Conservation (phyloP, 2,888 invertebrate genomes). For the Drosophila mettleri region DNA sequence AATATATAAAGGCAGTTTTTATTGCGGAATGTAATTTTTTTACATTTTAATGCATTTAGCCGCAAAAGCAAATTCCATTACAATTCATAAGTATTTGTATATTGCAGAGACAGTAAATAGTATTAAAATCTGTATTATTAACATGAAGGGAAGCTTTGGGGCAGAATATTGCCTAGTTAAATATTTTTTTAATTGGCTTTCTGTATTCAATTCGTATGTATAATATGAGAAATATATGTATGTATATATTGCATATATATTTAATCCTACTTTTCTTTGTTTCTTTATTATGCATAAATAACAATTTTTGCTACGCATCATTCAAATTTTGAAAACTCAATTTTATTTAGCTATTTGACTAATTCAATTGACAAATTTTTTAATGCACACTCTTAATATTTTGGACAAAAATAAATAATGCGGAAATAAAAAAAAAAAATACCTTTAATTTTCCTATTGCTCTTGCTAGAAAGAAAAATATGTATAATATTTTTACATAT, state of each 20-base stretch:
- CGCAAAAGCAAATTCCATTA: slow-evolving; percentile 58
- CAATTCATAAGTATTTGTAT: slow-evolving; percentile 13
- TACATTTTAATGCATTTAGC: slow-evolving; percentile 48
- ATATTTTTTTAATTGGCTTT: no score
- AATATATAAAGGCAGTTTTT: background rate
- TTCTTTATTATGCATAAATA: background rate
- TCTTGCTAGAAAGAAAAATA: no score
- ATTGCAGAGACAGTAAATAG: background rate
- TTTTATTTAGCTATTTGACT: slow-evolving; percentile 2
- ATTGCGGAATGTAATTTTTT: slow-evolving; percentile 13
- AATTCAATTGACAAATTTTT: slow-evolving; percentile 1
- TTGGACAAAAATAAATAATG: background rate
- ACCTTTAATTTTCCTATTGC: background rate
- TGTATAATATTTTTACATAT: no score
- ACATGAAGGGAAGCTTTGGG: no score
- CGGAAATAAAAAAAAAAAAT: no score
- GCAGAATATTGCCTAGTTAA: background rate
- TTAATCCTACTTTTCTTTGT: background rate
- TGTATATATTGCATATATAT: no score
- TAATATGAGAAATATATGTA: no score
- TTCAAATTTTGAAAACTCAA: background rate
- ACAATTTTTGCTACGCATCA: no score
- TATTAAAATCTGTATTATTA: background rate
- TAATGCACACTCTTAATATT: background rate
- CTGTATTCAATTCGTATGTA: no score